Conservation (phyloP, 2,113 vertebrate genomes). For the Callipepla squamata region DNA sequence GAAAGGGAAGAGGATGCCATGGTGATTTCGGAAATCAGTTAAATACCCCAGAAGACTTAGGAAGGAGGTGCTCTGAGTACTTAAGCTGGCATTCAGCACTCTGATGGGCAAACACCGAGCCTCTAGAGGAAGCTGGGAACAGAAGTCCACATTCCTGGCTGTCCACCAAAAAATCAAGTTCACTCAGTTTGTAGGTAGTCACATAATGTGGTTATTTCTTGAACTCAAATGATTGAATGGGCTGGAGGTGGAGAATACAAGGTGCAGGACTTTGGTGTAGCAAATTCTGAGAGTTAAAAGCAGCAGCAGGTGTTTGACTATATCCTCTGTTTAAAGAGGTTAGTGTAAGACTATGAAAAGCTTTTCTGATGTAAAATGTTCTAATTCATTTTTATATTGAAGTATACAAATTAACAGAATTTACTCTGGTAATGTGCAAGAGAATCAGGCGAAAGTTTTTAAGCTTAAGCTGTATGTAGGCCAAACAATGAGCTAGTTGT, state of each 20-base stretch:
- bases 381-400: rapidly evolving
- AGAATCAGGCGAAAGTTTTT: not conserved
- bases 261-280: not conserved
- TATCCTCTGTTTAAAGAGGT: not conserved
- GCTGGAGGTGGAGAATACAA: not conserved
- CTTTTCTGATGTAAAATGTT: not conserved
- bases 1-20: not conserved
- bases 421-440: not conserved
- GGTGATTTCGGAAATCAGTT: not conserved
- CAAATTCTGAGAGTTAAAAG: not conserved
- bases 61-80: not conserved
- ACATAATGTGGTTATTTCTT: rapidly evolving
- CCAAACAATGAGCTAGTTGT: not conserved
- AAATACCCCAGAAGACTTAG: not conserved
- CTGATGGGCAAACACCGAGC: not conserved
- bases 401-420: not conserved
- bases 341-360: not conserved
- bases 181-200: not conserved
- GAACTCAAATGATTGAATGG: not conserved
- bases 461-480: not conserved
- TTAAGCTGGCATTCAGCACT: not conserved
- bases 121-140: not conserved
- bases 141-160: not conserved
- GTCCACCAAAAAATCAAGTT: not conserved
- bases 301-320: not conserved